phyloP scores from a whole-genome alignment of 2,797 vertebrate genomes.

The Neostethus bicornis region DNA sequence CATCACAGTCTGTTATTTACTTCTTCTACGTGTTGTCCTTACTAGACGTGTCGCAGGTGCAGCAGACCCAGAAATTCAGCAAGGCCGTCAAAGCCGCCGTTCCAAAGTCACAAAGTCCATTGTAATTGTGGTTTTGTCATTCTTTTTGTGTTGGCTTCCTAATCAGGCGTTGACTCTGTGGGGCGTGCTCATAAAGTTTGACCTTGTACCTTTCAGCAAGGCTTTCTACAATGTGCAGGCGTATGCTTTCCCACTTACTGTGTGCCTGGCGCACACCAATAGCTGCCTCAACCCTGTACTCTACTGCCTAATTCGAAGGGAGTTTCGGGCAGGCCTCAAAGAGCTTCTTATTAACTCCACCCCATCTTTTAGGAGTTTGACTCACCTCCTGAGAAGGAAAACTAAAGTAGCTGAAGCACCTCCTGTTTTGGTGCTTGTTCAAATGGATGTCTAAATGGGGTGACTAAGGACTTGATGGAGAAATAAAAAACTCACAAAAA shows the following conservation, averaged over 20 bases:
- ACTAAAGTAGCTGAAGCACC: slow-evolving; percentile 80
- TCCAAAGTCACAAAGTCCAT: slow-evolving; percentile 85
- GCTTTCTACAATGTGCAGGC: slow-evolving; percentile 84
- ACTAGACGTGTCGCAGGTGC: slow-evolving; percentile 67
- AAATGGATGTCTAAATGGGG: slow-evolving; percentile 75
- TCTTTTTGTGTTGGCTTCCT: slow-evolving; percentile 87
- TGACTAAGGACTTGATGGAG: not conserved
- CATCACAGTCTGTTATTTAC: slow-evolving; percentile 78
- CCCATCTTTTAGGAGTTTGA: slow-evolving; percentile 71
- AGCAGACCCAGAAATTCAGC: slow-evolving; percentile 59
- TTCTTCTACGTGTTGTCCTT: slow-evolving; percentile 80
- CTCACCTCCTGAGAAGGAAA: slow-evolving; percentile 71
- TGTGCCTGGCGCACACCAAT: slow-evolving; percentile 85
- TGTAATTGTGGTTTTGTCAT: slow-evolving; percentile 81
- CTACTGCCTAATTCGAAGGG: slow-evolving; percentile 80
- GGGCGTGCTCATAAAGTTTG: slow-evolving; percentile 85
- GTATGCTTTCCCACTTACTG: slow-evolving; percentile 82
- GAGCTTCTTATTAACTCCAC: slow-evolving; percentile 78
- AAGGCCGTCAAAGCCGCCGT: slow-evolving; percentile 65
- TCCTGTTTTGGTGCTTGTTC: slow-evolving; percentile 75
- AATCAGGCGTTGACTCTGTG: slow-evolving; percentile 84
- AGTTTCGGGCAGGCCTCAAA: slow-evolving; percentile 81
- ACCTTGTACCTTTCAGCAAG: slow-evolving; percentile 82
- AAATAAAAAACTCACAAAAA: slow-evolving; percentile 2
- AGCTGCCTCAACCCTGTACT: slow-evolving; percentile 86